A percentile compares a stretch with the other conserved stretches of the same genome.
These are phyloP conservation scores for Apamea crenata DNA, from an alignment of 2,888 invertebrate species.

Conservation along the genomic window DNA sequence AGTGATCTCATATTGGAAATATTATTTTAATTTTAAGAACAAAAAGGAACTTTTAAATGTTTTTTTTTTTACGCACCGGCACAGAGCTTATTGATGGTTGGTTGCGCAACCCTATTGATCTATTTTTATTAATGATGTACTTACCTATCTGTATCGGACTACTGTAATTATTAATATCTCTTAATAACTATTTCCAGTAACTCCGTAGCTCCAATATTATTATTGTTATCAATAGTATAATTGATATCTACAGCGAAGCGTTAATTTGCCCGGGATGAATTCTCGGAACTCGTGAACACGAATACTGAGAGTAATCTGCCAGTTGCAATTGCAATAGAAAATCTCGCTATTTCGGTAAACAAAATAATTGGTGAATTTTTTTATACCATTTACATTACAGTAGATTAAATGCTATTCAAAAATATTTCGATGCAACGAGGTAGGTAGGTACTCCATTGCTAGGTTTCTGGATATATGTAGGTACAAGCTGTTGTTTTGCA, in stretches of 20 bases:
- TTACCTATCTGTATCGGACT: background rate
- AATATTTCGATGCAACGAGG: background rate
- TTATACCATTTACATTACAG: background rate
- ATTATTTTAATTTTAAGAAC: background rate
- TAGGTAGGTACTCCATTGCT: too few relatives aligned
- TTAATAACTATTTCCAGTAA: constrained; percentile 18
- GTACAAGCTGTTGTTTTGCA: too few relatives aligned
- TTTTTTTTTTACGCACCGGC: background rate
- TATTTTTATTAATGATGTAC: background rate
- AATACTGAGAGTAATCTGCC: constrained; percentile 6
- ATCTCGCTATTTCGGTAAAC: constrained; percentile 8
- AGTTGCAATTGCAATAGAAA: constrained; percentile 18
- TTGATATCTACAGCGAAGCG: constrained; percentile 31
- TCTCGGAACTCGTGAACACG: constrained; percentile 32
- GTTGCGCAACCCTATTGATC: background rate
- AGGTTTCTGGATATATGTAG: too few relatives aligned
- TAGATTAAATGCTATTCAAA: background rate
- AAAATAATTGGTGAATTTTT: constrained; percentile 25
- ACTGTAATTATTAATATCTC: constrained; percentile 1
- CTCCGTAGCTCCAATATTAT: constrained; percentile 16
- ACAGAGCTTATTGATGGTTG: background rate
- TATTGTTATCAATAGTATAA: constrained; percentile 9
- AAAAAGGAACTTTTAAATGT: too few relatives aligned
- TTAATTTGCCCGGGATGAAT: constrained; percentile 42
- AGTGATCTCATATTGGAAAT: constrained; percentile 4